Percentiles rank a stretch among this genome's conserved stretches.
These are phyloP conservation scores for Nyctibius grandis DNA, from an alignment of 2,797 vertebrate genomes.

Conservation along the genomic window DNA sequence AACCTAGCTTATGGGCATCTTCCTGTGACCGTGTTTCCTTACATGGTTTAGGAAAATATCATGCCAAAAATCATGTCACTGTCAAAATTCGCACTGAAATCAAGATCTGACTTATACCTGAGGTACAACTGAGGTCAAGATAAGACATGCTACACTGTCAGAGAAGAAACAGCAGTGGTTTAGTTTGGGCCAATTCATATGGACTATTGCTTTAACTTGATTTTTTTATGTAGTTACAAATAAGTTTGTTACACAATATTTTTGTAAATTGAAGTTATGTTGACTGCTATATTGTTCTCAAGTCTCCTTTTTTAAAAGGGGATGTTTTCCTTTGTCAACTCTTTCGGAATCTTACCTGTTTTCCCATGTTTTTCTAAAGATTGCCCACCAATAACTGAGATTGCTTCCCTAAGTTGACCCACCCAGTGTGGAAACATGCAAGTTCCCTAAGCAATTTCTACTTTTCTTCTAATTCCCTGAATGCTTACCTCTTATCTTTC, in stretches of 20 bases:
- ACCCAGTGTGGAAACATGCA: not conserved
- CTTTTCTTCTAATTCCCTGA: not conserved
- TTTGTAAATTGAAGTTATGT: not conserved
- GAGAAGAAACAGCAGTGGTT: not conserved
- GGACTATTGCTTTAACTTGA: not conserved
- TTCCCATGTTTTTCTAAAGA: not conserved
- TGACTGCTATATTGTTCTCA: not conserved
- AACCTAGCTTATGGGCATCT: not conserved
- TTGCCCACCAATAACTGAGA: not conserved
- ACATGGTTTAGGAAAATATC: not conserved
- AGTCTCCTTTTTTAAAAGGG: not conserved
- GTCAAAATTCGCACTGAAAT: not conserved
- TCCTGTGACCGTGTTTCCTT: not conserved
- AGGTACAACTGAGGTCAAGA: not conserved
- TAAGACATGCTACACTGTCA: not conserved
- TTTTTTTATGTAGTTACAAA: not conserved
- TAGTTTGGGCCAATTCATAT: not conserved
- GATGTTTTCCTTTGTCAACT: not conserved
- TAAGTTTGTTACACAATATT: not conserved
- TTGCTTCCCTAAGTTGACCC: not conserved
- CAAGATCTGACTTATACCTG: not conserved
- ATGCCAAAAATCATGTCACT: not conserved
- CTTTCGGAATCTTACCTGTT: not conserved
- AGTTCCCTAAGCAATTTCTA: not conserved
- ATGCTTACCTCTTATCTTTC: not conserved